These are phyloP conservation scores for Podocnemis expansa DNA, from an alignment of 2,113 vertebrate species.

Conservation along the genomic window DNA sequence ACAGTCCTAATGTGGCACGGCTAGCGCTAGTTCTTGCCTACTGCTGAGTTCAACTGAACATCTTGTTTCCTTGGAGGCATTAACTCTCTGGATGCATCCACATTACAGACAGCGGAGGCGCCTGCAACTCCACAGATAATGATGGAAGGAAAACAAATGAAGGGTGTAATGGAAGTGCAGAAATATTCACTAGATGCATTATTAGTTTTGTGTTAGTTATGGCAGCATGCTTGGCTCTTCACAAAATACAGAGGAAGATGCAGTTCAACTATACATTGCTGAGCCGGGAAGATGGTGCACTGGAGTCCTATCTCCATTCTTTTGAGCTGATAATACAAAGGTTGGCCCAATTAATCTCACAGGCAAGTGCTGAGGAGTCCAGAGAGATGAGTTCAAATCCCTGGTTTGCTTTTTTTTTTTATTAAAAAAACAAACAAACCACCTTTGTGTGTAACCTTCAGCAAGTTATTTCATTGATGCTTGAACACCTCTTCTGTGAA, in stretches of 20 bases:
- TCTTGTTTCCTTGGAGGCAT: neutral
- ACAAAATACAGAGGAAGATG: slow-evolving; percentile 2
- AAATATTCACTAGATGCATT: slow-evolving; percentile 44
- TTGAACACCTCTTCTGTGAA: neutral
- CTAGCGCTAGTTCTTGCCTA: neutral
- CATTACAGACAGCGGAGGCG: slow-evolving; percentile 23
- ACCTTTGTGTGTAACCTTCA: too few relatives aligned
- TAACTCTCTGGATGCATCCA: neutral
- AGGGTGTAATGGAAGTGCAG: slow-evolving; percentile 33
- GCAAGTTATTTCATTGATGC: neutral
- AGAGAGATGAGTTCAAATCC: neutral
- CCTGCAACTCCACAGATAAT: slow-evolving; percentile 22
- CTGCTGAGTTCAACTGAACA: slow-evolving; percentile 15
- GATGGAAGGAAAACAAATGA: slow-evolving; percentile 34
- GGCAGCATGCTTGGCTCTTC: neutral
- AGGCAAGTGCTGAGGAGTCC: neutral
- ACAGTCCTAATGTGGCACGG: neutral
- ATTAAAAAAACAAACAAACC: too few relatives aligned
- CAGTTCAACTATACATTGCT: neutral
- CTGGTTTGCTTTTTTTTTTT: too few relatives aligned
- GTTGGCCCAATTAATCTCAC: neutral
- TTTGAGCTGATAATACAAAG: neutral
- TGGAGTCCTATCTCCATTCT: neutral
- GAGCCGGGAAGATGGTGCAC: neutral
- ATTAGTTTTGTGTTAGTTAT: slow-evolving; percentile 26